Evolutionary conservation across 2,888 invertebrate species (phyloP).

Genomic region (Rotaria macrura): DNA sequence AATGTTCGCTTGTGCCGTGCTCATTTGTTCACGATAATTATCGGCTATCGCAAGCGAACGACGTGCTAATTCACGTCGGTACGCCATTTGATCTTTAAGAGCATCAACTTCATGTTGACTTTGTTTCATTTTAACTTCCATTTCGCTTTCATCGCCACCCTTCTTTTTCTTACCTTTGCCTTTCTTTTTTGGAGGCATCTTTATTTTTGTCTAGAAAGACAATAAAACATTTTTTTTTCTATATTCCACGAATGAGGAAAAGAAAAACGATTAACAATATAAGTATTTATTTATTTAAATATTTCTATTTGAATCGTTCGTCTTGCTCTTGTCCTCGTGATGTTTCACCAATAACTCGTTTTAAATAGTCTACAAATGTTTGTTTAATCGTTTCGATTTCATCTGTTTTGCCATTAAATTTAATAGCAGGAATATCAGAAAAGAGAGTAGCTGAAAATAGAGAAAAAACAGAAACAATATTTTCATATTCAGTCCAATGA

Average conservation of each 20-base stretch:
- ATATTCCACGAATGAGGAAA: background rate
- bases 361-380: background rate
- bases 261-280: background rate
- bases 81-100: slow-evolving; percentile 31
- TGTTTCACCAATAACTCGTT: background rate
- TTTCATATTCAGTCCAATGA: background rate
- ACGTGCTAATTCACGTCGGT: slow-evolving; percentile 24
- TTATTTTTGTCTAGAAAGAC: background rate
- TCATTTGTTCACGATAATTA: slow-evolving; percentile 23
- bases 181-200: slow-evolving; percentile 33
- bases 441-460: background rate
- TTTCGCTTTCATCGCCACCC: slow-evolving; percentile 28
- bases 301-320: background rate
- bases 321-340: background rate
- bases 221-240: background rate
- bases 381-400: background rate
- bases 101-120: slow-evolving; percentile 33
- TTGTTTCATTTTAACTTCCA: slow-evolving; percentile 25
- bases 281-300: background rate
- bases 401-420: background rate
- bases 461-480: background rate
- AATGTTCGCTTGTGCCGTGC: slow-evolving; percentile 2
- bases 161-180: slow-evolving; percentile 25
- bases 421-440: background rate
- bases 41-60: slow-evolving; percentile 22